phyloP scores from a whole-genome alignment of 2,888 invertebrate species.

The Habrosyne pyritoides region DNA sequence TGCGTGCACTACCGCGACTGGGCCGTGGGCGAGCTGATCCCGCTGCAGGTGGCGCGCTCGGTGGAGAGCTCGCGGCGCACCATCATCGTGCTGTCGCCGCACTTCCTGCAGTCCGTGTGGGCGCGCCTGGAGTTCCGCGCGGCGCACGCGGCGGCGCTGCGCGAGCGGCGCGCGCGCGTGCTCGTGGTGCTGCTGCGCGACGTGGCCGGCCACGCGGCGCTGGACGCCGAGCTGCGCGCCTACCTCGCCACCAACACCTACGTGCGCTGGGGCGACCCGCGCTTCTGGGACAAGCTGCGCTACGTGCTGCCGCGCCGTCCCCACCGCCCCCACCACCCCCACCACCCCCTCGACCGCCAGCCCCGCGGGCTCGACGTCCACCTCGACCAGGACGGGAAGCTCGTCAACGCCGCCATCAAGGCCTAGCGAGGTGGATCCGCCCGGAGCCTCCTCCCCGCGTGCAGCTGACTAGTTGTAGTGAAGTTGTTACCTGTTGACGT shows the following conservation, averaged over 20 bases:
- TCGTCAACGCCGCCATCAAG: background rate
- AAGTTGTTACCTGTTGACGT: background rate
- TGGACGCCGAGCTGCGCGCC: constrained; percentile 72
- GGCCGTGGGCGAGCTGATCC: constrained; percentile 89
- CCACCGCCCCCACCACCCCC: too few species aligned
- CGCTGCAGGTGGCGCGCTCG: constrained; percentile 87
- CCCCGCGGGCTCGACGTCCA: background rate
- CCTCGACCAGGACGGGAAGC: background rate
- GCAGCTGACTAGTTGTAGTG: background rate
- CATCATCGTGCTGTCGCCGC: constrained; percentile 34
- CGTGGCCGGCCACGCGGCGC: constrained; percentile 76
- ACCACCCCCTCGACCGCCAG: background rate
- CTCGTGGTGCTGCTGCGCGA: constrained; percentile 87
- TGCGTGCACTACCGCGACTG: constrained; percentile 91
- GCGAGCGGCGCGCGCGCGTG: constrained; percentile 85
- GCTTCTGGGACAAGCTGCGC: constrained; percentile 90
- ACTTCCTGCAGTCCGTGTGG: constrained; percentile 73
- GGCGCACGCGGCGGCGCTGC: constrained; percentile 70
- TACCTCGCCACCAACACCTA: constrained; percentile 91
- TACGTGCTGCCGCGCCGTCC: constrained; percentile 86
- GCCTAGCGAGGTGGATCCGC: background rate
- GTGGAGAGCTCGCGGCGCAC: constrained; percentile 85
- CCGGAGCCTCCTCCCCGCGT: too few species aligned
- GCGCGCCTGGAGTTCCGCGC: constrained; percentile 85
- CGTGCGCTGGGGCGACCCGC: constrained; percentile 90